Conservation (phyloP, 2,113 vertebrate species). For the Columba livia region DNA sequence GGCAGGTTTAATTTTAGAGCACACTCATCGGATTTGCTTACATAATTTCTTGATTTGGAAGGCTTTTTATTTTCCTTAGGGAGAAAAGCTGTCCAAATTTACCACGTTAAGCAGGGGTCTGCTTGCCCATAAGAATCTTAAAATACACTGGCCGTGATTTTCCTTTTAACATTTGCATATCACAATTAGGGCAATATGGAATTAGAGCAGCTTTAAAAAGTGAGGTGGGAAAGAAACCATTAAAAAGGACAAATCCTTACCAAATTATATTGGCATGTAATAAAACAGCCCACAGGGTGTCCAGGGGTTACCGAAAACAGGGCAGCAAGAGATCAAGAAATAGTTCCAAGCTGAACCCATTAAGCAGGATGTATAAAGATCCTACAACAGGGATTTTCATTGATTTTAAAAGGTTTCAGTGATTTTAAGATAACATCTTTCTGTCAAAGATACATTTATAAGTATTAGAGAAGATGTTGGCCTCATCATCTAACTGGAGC, state of each 20-base stretch:
- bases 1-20: constrained; percentile 60
- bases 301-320: constrained; percentile 31
- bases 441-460: neutral
- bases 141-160: neutral
- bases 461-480: rapidly evolving
- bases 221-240: constrained; percentile 35
- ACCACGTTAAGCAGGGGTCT: constrained; percentile 26
- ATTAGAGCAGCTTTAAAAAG: constrained; percentile 50
- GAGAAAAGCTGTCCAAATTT: constrained; percentile 58
- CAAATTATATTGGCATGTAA: neutral
- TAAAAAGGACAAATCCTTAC: constrained; percentile 49
- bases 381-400: neutral
- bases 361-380: constrained; percentile 16
- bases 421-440: neutral
- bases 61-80: constrained; percentile 34
- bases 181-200: constrained; percentile 49
- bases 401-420: neutral
- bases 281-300: neutral
- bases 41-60: constrained; percentile 64
- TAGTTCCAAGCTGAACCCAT: neutral
- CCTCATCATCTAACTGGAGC: neutral
- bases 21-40: constrained; percentile 54
- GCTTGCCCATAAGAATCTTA: constrained; percentile 36
- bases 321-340: constrained; percentile 23
- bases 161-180: constrained; percentile 32